Conservation (phyloP, 2,888 invertebrate species). For the Anthoptus insignis region DNA sequence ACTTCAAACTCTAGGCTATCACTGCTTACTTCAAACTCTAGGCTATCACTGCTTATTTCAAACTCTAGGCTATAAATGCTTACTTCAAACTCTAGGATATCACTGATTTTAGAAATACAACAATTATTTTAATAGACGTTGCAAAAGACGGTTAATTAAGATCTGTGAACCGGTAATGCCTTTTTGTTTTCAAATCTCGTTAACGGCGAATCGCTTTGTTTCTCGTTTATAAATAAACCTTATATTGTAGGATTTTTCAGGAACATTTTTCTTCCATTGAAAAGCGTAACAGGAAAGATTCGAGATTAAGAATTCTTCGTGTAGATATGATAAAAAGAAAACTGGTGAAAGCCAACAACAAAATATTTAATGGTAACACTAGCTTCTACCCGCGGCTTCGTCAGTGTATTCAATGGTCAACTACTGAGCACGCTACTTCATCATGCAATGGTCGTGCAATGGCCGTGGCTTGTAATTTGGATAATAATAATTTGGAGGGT, state of each 20-base stretch:
- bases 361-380: slow-evolving; percentile 30
- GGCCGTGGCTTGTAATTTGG: no score
- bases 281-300: not conserved
- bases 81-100: no score
- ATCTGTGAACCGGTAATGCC: not conserved
- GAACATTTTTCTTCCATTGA: slow-evolving; percentile 17
- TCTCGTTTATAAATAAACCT: slow-evolving; percentile 14
- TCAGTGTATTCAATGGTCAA: no score
- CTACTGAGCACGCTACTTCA: no score
- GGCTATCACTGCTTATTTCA: no score
- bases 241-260: slow-evolving; percentile 9
- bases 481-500: no score
- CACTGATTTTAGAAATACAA: no score
- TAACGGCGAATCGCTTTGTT: slow-evolving; percentile 4
- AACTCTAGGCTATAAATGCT: no score
- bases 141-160: not conserved
- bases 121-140: not conserved
- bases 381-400: no score
- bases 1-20: no score
- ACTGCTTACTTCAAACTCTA: no score
- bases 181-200: not conserved
- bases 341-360: slow-evolving; percentile 24
- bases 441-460: no score
- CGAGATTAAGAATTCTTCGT: slow-evolving; percentile 24
- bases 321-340: slow-evolving; percentile 23